Evolutionary conservation across 2,797 vertebrate species (phyloP).

Genomic region (Chrosomus eos): DNA sequence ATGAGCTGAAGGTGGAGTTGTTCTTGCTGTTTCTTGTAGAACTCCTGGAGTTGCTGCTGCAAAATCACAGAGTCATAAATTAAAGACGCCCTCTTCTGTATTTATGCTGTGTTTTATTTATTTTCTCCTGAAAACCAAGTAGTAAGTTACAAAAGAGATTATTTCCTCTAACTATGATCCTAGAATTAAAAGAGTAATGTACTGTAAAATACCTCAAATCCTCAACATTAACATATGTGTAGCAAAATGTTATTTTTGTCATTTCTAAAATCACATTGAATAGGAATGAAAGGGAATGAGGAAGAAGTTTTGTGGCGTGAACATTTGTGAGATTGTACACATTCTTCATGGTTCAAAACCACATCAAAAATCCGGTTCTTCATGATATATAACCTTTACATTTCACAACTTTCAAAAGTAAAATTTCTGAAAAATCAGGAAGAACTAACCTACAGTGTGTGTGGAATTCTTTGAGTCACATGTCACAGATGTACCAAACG

Average conservation of each 20-base stretch:
- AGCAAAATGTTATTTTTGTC: background rate
- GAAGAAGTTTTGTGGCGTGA: background rate
- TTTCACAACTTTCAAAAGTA: background rate
- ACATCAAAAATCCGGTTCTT: background rate
- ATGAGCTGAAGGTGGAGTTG: slow-evolving; percentile 99
- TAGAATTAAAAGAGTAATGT: background rate
- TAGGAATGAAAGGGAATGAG: background rate
- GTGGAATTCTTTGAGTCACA: slow-evolving; percentile 8
- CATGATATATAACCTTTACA: background rate
- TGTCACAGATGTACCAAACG: background rate
- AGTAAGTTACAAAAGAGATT: background rate
- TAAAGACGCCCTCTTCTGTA: background rate
- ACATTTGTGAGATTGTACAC: background rate
- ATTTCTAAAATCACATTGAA: background rate
- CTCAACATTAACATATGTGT: background rate
- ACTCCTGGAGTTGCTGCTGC: slow-evolving; percentile 99
- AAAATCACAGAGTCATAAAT: slow-evolving; percentile 62
- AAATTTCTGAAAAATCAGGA: background rate
- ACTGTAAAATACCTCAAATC: background rate
- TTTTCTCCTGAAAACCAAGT: background rate
- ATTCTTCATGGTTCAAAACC: background rate
- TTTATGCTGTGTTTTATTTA: slow-evolving; percentile 19
- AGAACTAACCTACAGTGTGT: background rate
- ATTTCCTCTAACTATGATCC: background rate
- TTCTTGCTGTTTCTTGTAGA: slow-evolving; percentile 99